Base-by-base conservation (phyloP, 2,113 vertebrate genomes). In the Mungos mungo region DNA sequence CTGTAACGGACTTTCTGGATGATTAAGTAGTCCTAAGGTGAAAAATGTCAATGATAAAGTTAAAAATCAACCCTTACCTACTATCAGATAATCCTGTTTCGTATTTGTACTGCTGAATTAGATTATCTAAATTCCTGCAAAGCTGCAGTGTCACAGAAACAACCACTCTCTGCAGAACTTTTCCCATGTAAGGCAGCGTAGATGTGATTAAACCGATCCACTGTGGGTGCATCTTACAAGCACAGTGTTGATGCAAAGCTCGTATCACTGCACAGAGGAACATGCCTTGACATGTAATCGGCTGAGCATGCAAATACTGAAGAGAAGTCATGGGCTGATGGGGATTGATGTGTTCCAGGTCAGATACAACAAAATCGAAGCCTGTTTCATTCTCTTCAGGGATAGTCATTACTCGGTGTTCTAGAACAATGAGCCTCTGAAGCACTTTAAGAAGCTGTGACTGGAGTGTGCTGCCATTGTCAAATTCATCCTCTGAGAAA, bases 201-300 rank as follows among this genome's bases (percentile, higher is more conserved):
- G 99, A 99, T 19, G 99, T 99, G 98, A 99, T 99, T 89, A 99
- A 99, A 94, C 99, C 99, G n/a, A 99, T 99, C 99, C 99, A 99
- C 96, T 99, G 99, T 4, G 99, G 99, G 92, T 99, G 99, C 99
- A 99, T 99, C 98, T 99, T 99, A 98, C 99, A 99, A 7, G 99
- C 98, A 95, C 99, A 99, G 98, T 99, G 99, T 97, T 99, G 99
- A 98, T 99, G 99, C 88, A 99, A 98, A 23, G 99, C 99, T 97
- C 99, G 98, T 96, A 99, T 99, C 91, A 99, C 99, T 0, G 99
- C 99, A 2, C 99, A 99, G 66, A 99, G 99, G 98, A 99, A 99
- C 99, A 99, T 99, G 95, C 99, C 99, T 98, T 99, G 99, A 35
- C 99, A 99, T 3, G 99, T 99, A 98, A 99, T 99, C 3, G 99